phyloP scores from a whole-genome alignment of 2,888 invertebrate species.

The Sialis lutaria region DNA sequence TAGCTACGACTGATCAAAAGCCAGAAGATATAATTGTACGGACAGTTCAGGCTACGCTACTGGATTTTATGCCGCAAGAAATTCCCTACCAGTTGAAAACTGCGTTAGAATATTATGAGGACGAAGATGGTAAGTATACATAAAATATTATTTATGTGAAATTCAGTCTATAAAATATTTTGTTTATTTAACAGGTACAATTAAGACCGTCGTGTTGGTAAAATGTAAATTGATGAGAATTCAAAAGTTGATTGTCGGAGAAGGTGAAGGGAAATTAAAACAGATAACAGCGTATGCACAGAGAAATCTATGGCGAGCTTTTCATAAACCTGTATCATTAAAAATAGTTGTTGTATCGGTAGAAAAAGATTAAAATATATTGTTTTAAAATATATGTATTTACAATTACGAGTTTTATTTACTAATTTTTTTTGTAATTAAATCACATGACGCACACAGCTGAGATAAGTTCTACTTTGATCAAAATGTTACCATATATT shows the following conservation, averaged over 20 bases:
- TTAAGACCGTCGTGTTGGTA: conserved; percentile 39
- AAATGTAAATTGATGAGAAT: conserved; percentile 44
- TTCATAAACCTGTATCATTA: conserved; percentile 19
- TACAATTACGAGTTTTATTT: no score
- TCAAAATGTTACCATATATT: no score
- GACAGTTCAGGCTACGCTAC: conserved; percentile 63
- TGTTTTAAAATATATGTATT: no score
- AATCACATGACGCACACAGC: no score
- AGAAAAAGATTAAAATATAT: conserved; percentile 3
- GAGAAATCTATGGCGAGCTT: conserved; percentile 21
- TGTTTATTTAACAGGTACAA: conserved; percentile 22
- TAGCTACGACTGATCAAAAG: conserved; percentile 55
- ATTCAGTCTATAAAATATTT: conserved; percentile 8
- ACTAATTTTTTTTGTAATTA: no score
- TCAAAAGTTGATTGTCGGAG: conserved; percentile 47
- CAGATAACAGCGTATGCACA: conserved; percentile 39
- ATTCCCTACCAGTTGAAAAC: conserved; percentile 64
- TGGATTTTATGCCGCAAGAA: conserved; percentile 71
- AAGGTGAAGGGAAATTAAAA: conserved; percentile 46
- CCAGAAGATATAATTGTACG: conserved; percentile 50
- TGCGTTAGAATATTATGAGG: conserved; percentile 46
- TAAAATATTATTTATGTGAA: conserved; percentile 14
- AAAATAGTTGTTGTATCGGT: conserved; percentile 16
- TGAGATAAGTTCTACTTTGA: no score
- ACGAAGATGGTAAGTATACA: conserved; percentile 29